Percentiles rank a stretch among this genome's conserved stretches.
Conservation (phyloP, 1,140 invertebrate genomes). For the Hyles vespertilio region DNA sequence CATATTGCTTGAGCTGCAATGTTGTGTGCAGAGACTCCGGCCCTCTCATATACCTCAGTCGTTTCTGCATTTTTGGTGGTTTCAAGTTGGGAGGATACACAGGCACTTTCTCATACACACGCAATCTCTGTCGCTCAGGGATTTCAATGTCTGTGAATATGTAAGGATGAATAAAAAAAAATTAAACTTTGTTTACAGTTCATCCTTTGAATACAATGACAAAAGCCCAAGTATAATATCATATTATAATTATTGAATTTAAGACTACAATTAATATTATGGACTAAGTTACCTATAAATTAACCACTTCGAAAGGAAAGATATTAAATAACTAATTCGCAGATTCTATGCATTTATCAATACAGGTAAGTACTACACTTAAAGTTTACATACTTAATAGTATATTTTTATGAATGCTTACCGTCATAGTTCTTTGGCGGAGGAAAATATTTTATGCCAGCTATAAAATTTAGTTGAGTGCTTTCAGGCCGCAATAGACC, state of each 20-base stretch:
- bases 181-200: too few species aligned
- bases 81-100: conserved; percentile 79
- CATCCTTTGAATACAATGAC: too few species aligned
- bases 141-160: conserved; percentile 80
- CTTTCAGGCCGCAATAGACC: conserved; percentile 47
- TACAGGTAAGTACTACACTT: too few species aligned
- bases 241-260: too few species aligned
- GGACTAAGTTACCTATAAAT: too few species aligned
- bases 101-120: conserved; percentile 83
- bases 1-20: conserved; percentile 92
- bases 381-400: too few species aligned
- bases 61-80: conserved; percentile 90
- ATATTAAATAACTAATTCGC: too few species aligned
- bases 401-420: conserved; percentile 44
- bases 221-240: too few species aligned
- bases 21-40: conserved; percentile 91
- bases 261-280: too few species aligned
- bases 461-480: conserved; percentile 38
- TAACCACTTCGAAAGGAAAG: too few species aligned
- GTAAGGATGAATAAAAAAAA: too few species aligned
- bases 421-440: conserved; percentile 78
- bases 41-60: conserved; percentile 89
- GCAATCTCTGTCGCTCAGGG: conserved; percentile 83
- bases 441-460: conserved; percentile 80
- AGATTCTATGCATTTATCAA: too few species aligned